These are phyloP conservation scores for Drosophila santomea DNA, from an alignment of 1,140 invertebrate genomes.

Conservation along the genomic window DNA sequence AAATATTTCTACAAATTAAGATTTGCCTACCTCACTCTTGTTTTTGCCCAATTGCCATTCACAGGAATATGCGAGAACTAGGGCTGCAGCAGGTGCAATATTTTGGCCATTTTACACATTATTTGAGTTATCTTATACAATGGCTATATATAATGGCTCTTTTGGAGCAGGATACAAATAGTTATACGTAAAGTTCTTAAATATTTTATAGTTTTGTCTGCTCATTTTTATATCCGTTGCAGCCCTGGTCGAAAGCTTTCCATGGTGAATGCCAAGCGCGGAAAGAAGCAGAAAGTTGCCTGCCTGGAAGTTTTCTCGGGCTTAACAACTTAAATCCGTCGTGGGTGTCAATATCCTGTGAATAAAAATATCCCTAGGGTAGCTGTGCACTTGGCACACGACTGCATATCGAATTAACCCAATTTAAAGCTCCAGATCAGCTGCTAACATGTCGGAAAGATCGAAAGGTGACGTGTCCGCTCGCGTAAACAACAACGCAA, in stretches of 20 bases:
- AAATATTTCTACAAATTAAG: slow-evolving; percentile 7
- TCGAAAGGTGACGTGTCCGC: slow-evolving; percentile 84
- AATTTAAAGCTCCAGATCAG: slow-evolving; percentile 3
- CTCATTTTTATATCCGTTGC: not conserved
- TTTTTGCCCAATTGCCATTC: not conserved
- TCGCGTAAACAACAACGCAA: slow-evolving; percentile 65
- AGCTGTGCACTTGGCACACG: not conserved
- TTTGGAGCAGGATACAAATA: no score
- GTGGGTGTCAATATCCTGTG: slow-evolving; percentile 22
- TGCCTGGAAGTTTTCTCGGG: slow-evolving; percentile 45
- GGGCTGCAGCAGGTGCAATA: not conserved
- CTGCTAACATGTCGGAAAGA: slow-evolving; percentile 73
- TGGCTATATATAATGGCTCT: no score
- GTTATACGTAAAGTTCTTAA: not conserved
- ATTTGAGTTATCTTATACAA: no score
- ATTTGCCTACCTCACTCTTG: slow-evolving; percentile 7
- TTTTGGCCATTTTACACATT: not conserved
- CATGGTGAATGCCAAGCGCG: slow-evolving; percentile 9
- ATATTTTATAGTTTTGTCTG: not conserved
- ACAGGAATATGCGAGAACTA: not conserved
- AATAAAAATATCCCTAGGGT: not conserved
- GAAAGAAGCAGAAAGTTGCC: slow-evolving; percentile 40
- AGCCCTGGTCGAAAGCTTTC: slow-evolving; percentile 10
- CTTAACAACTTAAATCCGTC: slow-evolving; percentile 11
- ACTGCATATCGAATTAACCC: not conserved